phyloP scores from a whole-genome alignment of 2,797 vertebrate species.

The Mycteria americana region DNA sequence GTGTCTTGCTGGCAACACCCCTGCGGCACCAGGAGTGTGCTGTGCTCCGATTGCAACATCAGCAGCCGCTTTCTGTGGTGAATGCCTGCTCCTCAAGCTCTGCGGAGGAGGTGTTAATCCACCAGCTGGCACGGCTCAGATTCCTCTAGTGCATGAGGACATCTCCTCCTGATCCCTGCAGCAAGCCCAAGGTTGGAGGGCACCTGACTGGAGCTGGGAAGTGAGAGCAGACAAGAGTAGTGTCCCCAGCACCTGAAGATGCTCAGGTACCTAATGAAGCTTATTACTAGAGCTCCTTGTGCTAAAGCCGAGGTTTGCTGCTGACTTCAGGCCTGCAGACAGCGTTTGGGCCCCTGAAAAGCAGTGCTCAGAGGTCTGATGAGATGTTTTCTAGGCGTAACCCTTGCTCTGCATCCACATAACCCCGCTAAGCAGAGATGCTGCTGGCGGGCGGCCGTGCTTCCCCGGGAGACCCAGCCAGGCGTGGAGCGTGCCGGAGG shows the following conservation, averaged over 20 bases:
- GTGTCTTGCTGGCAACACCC: not conserved
- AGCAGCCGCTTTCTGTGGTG: not conserved
- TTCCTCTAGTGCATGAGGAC: rapidly evolving
- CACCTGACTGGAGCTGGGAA: not conserved
- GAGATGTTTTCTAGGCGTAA: not conserved
- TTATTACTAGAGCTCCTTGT: not conserved
- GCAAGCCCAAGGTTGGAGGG: not conserved
- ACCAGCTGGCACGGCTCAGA: rapidly evolving
- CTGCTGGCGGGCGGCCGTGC: rapidly evolving
- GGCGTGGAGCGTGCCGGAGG: rapidly evolving
- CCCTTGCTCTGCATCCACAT: not conserved
- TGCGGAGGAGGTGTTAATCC: rapidly evolving
- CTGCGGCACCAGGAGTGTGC: not conserved
- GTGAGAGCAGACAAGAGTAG: not conserved
- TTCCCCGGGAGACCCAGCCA: not conserved
- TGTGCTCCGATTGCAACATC: not conserved
- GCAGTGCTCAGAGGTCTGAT: not conserved
- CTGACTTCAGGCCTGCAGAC: not conserved
- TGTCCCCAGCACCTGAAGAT: not conserved
- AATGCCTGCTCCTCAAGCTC: rapidly evolving
- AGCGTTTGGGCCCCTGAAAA: not conserved
- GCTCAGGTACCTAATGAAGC: not conserved
- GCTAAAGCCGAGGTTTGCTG: not conserved
- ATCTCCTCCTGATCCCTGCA: not conserved
- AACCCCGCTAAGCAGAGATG: not conserved